These are phyloP conservation scores for Palythoa grandis DNA, from an alignment of 92 coral and sea anemone species.

Conservation along the genomic window DNA sequence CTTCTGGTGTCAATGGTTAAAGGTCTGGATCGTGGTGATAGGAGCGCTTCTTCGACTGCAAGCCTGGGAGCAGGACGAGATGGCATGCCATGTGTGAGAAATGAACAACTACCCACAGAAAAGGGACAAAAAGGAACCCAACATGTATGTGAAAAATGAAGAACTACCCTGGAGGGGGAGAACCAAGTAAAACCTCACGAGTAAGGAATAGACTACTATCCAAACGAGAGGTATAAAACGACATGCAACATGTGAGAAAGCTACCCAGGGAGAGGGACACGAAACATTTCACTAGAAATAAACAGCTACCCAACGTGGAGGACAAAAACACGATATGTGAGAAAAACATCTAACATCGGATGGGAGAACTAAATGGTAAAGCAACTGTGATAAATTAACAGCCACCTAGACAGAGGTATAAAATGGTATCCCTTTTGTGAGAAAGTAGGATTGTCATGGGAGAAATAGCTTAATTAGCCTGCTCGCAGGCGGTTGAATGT, in stretches of 20 bases:
- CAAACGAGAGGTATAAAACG: too few species aligned
- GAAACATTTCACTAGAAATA: background rate
- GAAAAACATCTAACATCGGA: background rate
- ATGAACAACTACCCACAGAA: background rate
- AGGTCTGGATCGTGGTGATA: slow-evolving; percentile 96
- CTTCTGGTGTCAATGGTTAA: slow-evolving; percentile 89
- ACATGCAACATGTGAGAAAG: background rate
- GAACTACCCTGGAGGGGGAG: background rate
- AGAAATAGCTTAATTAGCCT: too few species aligned
- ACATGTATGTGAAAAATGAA: background rate
- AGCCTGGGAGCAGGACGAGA: slow-evolving; percentile 56
- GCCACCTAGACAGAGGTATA: too few species aligned
- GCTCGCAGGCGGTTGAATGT: too few species aligned
- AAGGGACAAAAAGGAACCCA: background rate
- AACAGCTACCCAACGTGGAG: background rate
- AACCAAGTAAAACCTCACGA: background rate
- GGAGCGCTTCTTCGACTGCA: slow-evolving; percentile 84
- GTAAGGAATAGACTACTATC: background rate
- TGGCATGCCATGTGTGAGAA: slow-evolving; percentile 46
- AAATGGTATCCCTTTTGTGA: too few species aligned
- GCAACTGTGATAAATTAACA: too few species aligned
- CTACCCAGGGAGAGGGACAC: background rate
- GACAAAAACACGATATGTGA: background rate
- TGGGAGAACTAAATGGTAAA: background rate
- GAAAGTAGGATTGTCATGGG: too few species aligned